phyloP scores from a whole-genome alignment of 2,113 vertebrate species.

The Holacanthus passer region DNA sequence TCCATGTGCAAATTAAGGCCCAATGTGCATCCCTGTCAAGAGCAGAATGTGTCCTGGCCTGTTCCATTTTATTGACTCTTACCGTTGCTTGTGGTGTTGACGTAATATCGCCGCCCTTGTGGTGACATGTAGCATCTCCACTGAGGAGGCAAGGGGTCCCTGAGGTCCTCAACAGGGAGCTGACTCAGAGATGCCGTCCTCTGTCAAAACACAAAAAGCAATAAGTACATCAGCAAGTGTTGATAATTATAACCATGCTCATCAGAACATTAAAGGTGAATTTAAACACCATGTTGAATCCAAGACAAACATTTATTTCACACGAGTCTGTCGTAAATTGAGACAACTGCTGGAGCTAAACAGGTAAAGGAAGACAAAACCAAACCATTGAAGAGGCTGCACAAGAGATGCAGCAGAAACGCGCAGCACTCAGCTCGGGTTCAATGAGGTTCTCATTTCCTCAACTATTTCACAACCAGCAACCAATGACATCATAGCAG shows the following conservation, averaged over 20 bases:
- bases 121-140: conserved; percentile 98
- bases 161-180: conserved; percentile 89
- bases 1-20: no score
- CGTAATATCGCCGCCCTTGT: conserved; percentile 95
- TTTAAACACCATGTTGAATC: background rate
- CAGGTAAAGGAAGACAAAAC: background rate
- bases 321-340: background rate
- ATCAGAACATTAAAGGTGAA: background rate
- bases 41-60: background rate
- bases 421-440: conserved; percentile 17
- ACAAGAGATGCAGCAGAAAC: conserved; percentile 1
- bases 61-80: conserved; percentile 61
- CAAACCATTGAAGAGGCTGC: background rate
- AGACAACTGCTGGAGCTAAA: conserved; percentile 19
- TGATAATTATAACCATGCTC: background rate
- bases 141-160: conserved; percentile 88
- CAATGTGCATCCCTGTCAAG: background rate
- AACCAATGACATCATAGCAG: conserved; percentile 62
- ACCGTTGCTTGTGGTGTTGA: conserved; percentile 96
- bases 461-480: conserved; percentile 68
- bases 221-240: conserved; percentile 6
- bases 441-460: conserved; percentile 66
- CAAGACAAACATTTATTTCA: conserved; percentile 7
- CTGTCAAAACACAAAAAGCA: conserved; percentile 79
- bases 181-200: conserved; percentile 89